Base-by-base conservation (phyloP, 1,140 invertebrate species). In the Zaprionus gabonicus region DNA sequence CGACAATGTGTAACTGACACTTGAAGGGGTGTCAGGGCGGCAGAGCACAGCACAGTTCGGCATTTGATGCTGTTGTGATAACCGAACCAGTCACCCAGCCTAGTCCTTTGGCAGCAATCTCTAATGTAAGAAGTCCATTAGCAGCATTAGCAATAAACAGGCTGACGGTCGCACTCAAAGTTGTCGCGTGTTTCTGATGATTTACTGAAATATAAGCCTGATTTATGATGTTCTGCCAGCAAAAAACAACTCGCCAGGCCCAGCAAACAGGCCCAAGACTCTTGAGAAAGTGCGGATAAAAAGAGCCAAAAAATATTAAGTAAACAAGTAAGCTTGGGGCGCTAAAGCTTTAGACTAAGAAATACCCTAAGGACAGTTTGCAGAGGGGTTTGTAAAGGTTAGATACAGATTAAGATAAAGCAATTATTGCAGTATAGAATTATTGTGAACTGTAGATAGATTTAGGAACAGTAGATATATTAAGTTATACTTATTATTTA, bases 161-260 rank as follows among this genome's bases (percentile, higher is more conserved):
- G 23, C 46, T 36, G 60, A 57, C 34, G 28, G 38, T 66, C 34
- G 58, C 63, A 23, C 69, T 59, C 70, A 81, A 88, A 73, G 58
- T 78, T 88, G 84, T 88, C 84, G 84, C 84, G 81, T 76, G 66
- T 65, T 67, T 82, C 46, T 82, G 91, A 91, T 92, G 91, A 91
- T 88, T 91, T 85, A 88, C 64, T 79, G 86, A 90, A 91, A 91
- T 88, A 78, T 92, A 91, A 92, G 87, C 83, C 80, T 92, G 91
- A 92, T 92, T 92, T 91, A 92, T 92, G 91, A 91, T 90, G 69
- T 60, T 69, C 23, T 1, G 23, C 1, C 23, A 23, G 23, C 23
- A 23, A 23, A 23, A 79, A 70, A 57, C 69, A 72, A 79, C 27
- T 64, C 36, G 46, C 31, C 57, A 20, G 17, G 17, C 46, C 17